Evolutionary conservation across 2,113 vertebrate species (phyloP).

Genomic region (Lasiurus borealis): DNA sequence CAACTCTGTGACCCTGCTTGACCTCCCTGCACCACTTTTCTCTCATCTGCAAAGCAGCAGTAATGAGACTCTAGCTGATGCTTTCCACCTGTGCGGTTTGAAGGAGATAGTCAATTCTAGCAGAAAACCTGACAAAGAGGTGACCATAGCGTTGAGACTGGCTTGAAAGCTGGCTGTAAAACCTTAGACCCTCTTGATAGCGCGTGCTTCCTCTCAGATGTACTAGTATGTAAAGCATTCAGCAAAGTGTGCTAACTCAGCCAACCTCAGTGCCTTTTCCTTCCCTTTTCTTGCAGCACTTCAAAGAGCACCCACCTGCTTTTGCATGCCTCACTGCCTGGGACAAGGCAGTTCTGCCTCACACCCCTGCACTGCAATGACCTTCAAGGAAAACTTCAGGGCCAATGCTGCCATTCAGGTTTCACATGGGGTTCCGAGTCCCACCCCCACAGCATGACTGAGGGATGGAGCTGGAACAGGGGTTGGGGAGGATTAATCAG

Average conservation of each 20-base stretch:
- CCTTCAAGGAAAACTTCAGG: neutral
- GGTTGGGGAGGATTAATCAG: conserved; percentile 45
- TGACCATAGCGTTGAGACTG: fast-evolving
- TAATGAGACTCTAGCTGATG: neutral
- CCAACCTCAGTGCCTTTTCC: neutral
- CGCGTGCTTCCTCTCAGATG: neutral
- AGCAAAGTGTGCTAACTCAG: neutral
- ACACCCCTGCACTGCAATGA: neutral
- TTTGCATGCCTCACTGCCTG: conserved; percentile 43
- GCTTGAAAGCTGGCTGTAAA: neutral
- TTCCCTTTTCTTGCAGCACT: conserved; percentile 54
- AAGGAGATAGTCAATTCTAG: neutral
- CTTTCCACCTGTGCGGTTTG: neutral
- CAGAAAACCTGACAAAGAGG: neutral
- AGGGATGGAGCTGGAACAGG: neutral
- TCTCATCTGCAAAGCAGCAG: neutral
- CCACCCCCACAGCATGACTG: neutral
- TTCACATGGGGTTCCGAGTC: neutral
- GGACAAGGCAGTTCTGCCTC: neutral
- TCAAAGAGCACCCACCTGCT: neutral
- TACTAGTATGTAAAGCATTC: neutral
- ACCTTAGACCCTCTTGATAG: neutral
- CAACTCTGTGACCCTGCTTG: neutral
- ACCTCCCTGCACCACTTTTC: neutral
- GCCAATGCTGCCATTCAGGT: neutral